phyloP scores from a whole-genome alignment of 2,113 vertebrate genomes.

The Sapayoa aenigma region DNA sequence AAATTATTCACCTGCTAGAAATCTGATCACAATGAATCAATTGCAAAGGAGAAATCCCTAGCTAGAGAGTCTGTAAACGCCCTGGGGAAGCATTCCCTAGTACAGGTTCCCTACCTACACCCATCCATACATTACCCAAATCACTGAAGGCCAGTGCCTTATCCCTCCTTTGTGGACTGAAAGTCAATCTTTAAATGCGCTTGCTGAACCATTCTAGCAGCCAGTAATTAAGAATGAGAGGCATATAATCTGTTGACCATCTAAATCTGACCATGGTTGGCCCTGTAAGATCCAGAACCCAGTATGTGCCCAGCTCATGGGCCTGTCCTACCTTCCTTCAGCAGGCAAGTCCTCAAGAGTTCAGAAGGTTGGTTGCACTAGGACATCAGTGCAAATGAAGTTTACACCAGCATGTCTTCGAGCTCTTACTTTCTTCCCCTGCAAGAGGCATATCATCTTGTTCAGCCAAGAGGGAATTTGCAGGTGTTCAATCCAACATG shows the following conservation, averaged over 20 bases:
- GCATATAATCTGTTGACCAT: background rate
- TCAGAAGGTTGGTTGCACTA: background rate
- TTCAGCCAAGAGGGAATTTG: slow-evolving; percentile 30
- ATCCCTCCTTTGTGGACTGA: background rate
- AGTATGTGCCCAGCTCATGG: rapidly evolving
- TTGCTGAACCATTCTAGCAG: background rate
- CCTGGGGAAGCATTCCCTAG: background rate
- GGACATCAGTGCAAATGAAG: background rate
- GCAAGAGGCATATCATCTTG: background rate
- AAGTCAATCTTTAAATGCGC: background rate
- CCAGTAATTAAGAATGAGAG: rapidly evolving
- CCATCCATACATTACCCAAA: background rate
- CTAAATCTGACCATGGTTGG: background rate
- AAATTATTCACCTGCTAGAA: background rate
- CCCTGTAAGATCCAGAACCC: background rate
- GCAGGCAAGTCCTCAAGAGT: background rate
- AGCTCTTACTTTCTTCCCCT: background rate
- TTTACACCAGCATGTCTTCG: background rate
- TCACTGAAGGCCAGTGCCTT: background rate
- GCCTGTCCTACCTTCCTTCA: background rate
- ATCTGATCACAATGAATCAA: background rate
- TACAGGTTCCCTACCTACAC: background rate
- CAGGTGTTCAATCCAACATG: slow-evolving; percentile 3
- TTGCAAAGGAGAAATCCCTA: background rate
- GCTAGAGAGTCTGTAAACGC: background rate